Conservation (phyloP, 2,888 invertebrate genomes). For the Acronicta psi region DNA sequence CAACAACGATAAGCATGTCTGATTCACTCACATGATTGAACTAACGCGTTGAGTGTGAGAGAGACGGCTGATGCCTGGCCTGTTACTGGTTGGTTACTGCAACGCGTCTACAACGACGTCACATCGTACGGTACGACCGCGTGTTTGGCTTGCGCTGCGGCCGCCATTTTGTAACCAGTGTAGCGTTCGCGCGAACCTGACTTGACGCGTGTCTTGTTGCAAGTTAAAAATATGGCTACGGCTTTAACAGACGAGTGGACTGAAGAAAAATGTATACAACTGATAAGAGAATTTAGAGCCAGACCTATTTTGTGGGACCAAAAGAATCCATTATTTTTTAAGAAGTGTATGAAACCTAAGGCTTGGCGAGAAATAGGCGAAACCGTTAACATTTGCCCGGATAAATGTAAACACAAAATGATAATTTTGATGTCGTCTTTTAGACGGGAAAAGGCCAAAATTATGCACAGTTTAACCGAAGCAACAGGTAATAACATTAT, state of each 20-base stretch:
- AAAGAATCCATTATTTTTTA: slow-evolving; percentile 58
- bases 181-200: slow-evolving; percentile 65
- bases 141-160: slow-evolving; percentile 17
- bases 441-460: slow-evolving; percentile 69
- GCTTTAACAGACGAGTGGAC: slow-evolving; percentile 60
- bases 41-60: slow-evolving; percentile 32
- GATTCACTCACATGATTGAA: slow-evolving; percentile 21
- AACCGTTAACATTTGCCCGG: slow-evolving; percentile 48
- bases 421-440: slow-evolving; percentile 66
- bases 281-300: slow-evolving; percentile 65
- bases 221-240: slow-evolving; percentile 54
- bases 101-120: slow-evolving; percentile 45
- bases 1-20: slow-evolving; percentile 22
- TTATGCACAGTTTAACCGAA: slow-evolving; percentile 52
- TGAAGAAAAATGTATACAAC: slow-evolving; percentile 61
- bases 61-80: slow-evolving; percentile 28
- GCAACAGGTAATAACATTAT: slow-evolving; percentile 36
- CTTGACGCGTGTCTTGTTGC: slow-evolving; percentile 59
- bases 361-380: slow-evolving; percentile 65
- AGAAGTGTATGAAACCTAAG: slow-evolving; percentile 57
- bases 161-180: slow-evolving; percentile 67
- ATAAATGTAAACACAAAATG: slow-evolving; percentile 68
- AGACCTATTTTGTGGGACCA: slow-evolving; percentile 67
- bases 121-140: slow-evolving; percentile 29
- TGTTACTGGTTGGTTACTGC: slow-evolving; percentile 52